These are phyloP conservation scores for Scomber japonicus DNA, from an alignment of 2,113 vertebrate species.

Conservation along the genomic window DNA sequence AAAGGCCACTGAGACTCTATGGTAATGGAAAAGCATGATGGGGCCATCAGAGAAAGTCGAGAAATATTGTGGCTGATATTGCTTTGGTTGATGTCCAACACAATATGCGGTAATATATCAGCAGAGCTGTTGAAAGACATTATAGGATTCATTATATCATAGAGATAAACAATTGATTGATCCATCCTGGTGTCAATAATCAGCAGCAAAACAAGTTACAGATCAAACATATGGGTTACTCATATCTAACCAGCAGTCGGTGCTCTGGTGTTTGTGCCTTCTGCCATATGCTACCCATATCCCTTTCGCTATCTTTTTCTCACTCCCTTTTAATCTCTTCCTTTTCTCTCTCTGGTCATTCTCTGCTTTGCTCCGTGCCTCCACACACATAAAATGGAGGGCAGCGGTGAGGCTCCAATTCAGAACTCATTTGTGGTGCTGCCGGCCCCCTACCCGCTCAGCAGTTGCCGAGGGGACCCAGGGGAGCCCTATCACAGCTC, in stretches of 20 bases:
- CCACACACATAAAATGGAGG: conserved; percentile 82
- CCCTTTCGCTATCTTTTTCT: conserved; percentile 44
- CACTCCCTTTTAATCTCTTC: conserved; percentile 62
- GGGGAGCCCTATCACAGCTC: conserved; percentile 98
- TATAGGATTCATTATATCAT: conserved; percentile 60
- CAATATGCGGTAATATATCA: conserved; percentile 66
- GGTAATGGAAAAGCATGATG: conserved; percentile 65
- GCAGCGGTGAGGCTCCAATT: conserved; percentile 92
- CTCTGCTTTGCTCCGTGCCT: conserved; percentile 66
- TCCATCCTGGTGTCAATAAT: conserved; percentile 57
- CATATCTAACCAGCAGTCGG: conserved; percentile 35
- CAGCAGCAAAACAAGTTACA: conserved; percentile 47
- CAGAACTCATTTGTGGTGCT: conserved; percentile 96
- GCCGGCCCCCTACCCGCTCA: conserved; percentile 92
- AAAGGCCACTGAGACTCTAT: conserved; percentile 68
- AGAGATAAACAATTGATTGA: conserved; percentile 65
- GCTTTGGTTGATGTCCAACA: conserved; percentile 70
- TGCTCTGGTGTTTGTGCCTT: conserved; percentile 54
- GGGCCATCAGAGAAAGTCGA: conserved; percentile 62
- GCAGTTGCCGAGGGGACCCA: conserved; percentile 97
- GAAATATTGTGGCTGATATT: conserved; percentile 54
- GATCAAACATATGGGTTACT: conserved; percentile 53
- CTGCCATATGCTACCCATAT: conserved; percentile 62
- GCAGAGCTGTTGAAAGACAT: conserved; percentile 53
- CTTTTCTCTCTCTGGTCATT: conserved; percentile 75